These are phyloP conservation scores for Dolichomitus sp. DNA, from an alignment of 2,888 invertebrate genomes.

Conservation along the genomic window DNA sequence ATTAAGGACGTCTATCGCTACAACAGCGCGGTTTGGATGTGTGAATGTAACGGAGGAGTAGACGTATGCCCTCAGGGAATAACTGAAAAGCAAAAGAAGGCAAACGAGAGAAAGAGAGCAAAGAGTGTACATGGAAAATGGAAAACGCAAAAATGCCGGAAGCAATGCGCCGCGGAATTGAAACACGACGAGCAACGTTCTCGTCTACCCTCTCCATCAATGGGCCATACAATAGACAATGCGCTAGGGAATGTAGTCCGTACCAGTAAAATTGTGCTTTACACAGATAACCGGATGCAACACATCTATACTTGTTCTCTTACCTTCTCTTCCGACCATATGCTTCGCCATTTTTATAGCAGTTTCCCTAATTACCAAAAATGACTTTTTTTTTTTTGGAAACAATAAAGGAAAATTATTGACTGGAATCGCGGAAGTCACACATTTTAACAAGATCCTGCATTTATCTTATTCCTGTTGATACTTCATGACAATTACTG, in stretches of 20 bases:
- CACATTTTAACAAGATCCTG: not conserved
- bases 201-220: not conserved
- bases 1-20: not conserved
- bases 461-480: not conserved
- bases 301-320: slow-evolving; percentile 8
- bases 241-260: slow-evolving; percentile 19
- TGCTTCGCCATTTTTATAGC: not conserved
- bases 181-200: slow-evolving; percentile 33
- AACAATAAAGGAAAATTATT: too few relatives aligned
- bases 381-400: not conserved
- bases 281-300: not conserved
- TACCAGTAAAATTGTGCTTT: slow-evolving; percentile 10
- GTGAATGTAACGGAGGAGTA: not conserved
- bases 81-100: slow-evolving; percentile 30
- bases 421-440: not conserved
- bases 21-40: not conserved
- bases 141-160: slow-evolving; percentile 58
- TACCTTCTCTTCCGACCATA: not conserved
- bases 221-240: slow-evolving; percentile 32
- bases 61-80: slow-evolving; percentile 26
- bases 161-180: slow-evolving; percentile 57
- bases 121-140: slow-evolving; percentile 34
- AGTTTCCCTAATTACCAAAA: not conserved
- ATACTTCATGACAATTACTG: not conserved
- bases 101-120: slow-evolving; percentile 6